Evolutionary conservation across 2,888 invertebrate species (phyloP).

Genomic region (Sphaeridia pumilis): DNA sequence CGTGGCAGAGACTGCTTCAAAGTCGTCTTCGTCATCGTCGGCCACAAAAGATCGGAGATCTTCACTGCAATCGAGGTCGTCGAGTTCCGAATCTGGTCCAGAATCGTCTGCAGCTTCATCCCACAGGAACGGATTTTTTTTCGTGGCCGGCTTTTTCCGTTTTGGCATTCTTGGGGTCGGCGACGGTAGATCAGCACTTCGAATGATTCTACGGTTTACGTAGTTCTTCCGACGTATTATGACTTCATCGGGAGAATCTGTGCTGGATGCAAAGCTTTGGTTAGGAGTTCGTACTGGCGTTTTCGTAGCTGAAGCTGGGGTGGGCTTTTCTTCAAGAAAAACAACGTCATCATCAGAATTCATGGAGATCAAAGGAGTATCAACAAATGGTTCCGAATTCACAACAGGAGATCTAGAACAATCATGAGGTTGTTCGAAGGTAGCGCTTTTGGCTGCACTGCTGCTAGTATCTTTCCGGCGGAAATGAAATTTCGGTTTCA

Average conservation of each 20-base stretch:
- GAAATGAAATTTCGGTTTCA: background rate
- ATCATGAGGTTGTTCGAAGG: too few relatives aligned
- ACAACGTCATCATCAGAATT: background rate
- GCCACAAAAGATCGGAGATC: constrained; percentile 6
- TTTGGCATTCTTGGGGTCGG: background rate
- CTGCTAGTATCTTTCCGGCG: background rate
- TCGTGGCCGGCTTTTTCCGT: background rate
- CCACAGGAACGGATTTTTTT: constrained; percentile 48
- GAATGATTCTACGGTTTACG: constrained; percentile 3
- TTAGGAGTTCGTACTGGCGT: background rate
- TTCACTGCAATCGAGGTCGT: constrained; percentile 24
- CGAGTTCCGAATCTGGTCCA: constrained; percentile 41
- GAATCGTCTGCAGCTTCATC: constrained; percentile 57
- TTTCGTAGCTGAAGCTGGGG: background rate
- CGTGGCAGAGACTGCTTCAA: constrained; percentile 16
- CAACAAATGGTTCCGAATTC: too few relatives aligned
- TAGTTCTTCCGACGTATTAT: background rate
- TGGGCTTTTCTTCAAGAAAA: background rate
- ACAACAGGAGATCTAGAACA: too few relatives aligned
- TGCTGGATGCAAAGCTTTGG: too few relatives aligned
- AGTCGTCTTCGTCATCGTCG: constrained; percentile 8
- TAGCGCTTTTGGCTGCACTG: background rate
- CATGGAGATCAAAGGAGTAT: too few relatives aligned
- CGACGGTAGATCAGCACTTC: constrained; percentile 2
- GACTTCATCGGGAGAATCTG: background rate